These are phyloP conservation scores for Acronicta aceris DNA, from an alignment of 2,888 invertebrate species.

Conservation along the genomic window DNA sequence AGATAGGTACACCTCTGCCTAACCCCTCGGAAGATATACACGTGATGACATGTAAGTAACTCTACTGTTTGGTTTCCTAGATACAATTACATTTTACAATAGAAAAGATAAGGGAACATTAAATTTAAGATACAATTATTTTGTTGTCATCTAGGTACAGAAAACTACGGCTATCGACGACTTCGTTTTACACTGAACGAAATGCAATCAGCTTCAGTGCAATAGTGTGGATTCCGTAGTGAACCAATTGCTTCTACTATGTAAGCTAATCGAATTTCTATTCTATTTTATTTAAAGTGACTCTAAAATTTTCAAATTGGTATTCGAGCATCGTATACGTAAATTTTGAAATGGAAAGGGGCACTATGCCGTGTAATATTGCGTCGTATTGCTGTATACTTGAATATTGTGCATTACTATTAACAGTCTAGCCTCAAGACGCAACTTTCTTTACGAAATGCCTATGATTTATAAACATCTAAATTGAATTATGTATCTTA, in stretches of 20 bases:
- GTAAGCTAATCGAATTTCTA: conserved; percentile 1
- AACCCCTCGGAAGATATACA: too few species aligned
- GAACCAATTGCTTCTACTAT: conserved; percentile 2
- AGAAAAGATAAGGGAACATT: neutral
- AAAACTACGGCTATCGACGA: conserved; percentile 10
- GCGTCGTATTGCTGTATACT: too few species aligned
- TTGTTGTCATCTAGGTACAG: neutral
- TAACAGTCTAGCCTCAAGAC: too few species aligned
- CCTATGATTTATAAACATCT: too few species aligned
- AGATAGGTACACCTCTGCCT: too few species aligned
- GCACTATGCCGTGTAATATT: too few species aligned
- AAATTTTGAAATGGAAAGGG: too few species aligned
- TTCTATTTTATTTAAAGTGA: neutral
- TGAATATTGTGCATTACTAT: too few species aligned
- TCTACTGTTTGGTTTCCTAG: neutral
- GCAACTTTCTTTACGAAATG: too few species aligned
- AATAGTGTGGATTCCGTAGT: conserved; percentile 19
- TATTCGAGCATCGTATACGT: too few species aligned
- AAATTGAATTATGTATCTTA: too few species aligned
- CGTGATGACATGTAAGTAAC: neutral
- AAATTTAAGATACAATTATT: neutral
- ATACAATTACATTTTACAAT: neutral
- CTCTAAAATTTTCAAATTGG: neutral
- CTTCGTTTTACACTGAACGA: conserved; percentile 35
- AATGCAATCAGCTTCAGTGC: conserved; percentile 43